Percentiles rank a stretch among this genome's conserved stretches.
These are phyloP conservation scores for Crepidodera aurea DNA, from an alignment of 2,888 invertebrate genomes.

Conservation along the genomic window DNA sequence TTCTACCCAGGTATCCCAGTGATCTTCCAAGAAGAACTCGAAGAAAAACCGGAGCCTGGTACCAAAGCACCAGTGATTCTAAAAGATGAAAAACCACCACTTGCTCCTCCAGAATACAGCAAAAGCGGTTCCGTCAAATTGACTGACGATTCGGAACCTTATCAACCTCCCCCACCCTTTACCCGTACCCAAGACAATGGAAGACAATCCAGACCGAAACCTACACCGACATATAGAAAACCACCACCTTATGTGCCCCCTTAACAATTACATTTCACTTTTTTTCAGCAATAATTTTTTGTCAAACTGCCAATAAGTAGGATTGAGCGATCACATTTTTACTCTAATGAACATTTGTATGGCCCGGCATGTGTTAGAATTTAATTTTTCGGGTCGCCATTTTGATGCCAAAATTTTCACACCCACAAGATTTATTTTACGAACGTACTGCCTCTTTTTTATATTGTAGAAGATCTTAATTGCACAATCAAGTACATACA, in stretches of 20 bases:
- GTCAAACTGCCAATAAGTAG: constrained; percentile 40
- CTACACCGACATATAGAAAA: constrained; percentile 91
- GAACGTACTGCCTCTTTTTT: background rate
- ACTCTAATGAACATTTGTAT: constrained; percentile 2
- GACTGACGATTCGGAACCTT: constrained; percentile 74
- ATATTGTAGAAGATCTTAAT: constrained; percentile 4
- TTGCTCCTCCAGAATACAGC: constrained; percentile 83
- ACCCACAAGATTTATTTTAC: constrained; percentile 32
- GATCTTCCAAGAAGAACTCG: constrained; percentile 91
- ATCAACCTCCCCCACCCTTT: constrained; percentile 91
- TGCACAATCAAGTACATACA: constrained; percentile 12
- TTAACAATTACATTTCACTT: constrained; percentile 69
- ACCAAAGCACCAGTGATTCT: constrained; percentile 93
- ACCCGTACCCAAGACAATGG: constrained; percentile 76
- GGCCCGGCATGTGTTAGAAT: constrained; percentile 7
- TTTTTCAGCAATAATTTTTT: constrained; percentile 55
- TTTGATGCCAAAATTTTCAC: constrained; percentile 40
- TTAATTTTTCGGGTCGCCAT: constrained; percentile 23
- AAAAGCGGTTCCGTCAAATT: constrained; percentile 60
- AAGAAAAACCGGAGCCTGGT: constrained; percentile 88
- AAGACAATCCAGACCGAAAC: constrained; percentile 79
- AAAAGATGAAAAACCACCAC: constrained; percentile 93
- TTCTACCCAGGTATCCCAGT: constrained; percentile 75
- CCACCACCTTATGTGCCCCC: constrained; percentile 98
- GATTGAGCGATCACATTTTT: constrained; percentile 31